Evolutionary conservation across 2,797 vertebrate genomes (phyloP), one percentile per base, ranked within the genome.

Genomic region (Intellagama lesueurii): DNA sequence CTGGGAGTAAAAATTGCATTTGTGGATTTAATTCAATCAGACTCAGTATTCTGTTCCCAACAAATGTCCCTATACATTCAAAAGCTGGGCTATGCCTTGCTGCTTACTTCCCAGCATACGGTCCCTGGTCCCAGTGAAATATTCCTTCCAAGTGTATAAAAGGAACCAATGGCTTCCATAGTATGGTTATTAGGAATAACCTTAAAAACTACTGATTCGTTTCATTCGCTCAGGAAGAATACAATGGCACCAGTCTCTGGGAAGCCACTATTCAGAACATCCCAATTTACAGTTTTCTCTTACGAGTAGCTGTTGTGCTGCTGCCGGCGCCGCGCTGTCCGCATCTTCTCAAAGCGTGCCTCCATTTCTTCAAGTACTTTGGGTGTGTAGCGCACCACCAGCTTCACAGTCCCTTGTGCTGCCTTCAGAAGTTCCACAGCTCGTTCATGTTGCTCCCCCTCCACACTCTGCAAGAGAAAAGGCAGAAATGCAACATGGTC

Each of bases 291-390:
- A 4, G 9, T 75, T 12, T 47, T 4, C 16, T 82, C 98, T 98
- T 96, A 98, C 98, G 98, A 98, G 97, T 98, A 98, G 95, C 98
- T 99, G 95, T 97, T 98, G 95, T 98, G 98, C 92, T 98, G 98
- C 94, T 99, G 98, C 88, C 98, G 98, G 88, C 98, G 96, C n/a
- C 98, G 97, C 47, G 98, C 98, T 0, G 98, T 98, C 92, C 98
- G 97, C 97, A 99, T 98, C 96, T 99, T 99, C 97, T 99, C 98
- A 35, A 99, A 99, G 80, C 98, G 97, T 30, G 98, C 98, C 95
- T 99, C 98, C 98, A 99, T 99, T 92, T 99, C 98, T 94, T 99
- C 98, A 70, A 99, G 97, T 87, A 99, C 98, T 11, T 98, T 98
- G 0, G 98, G 98, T 0, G 98, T 99, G 93, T 99, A 99, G 49